Evolutionary conservation across 2,113 vertebrate genomes (phyloP), one percentile per base, ranked within the genome.

Genomic region (Proteles cristata): DNA sequence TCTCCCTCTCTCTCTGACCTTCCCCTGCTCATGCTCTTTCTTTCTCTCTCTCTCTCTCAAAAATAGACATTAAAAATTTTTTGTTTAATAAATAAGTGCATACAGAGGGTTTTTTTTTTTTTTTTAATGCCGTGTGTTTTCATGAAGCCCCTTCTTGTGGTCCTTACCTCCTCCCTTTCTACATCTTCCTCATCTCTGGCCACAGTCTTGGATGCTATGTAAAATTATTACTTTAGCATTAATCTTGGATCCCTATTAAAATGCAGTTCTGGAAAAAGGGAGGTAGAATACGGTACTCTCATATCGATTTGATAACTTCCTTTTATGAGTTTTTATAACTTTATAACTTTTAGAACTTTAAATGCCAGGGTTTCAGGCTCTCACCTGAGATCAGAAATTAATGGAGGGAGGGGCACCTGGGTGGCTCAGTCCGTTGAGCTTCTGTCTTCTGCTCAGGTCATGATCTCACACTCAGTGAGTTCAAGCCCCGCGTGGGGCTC

Each of bases 161-260:
- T 80, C 50, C 28, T 94, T 90, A 66, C 31, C 31, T 68, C 35
- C 12, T 61, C 79, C 50, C 48, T 69, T 76, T 48, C 63, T 45
- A 87, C 9, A 5, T 73, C 58, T 79, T 91, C 19, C 33, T 26
- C 69, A 53, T 76, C 53, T 96, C 65, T 77, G 50, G 55, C 74
- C 58, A 66, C 71, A n/a, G 15, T 68, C 63, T 93, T 80, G 39
- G 69, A 66, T 33, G 43, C 15, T n/a, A 39, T 65, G 26, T 71
- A 53, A 90, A 58, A 61, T 53, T 66, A 66, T 61, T 61, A 28
- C 8, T n/a, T 82, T 79, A 82, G n/a, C 48, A 58, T 82, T 50
- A 82, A 91, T 96, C 55, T 89, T 93, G 82, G 15, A 93, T 96
- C 48, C 68, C 79, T 55, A 55, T 91, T 86, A 86, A 84, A 88